Base-by-base conservation (phyloP, 1,140 invertebrate species). In the Drosophila kikkawai region DNA sequence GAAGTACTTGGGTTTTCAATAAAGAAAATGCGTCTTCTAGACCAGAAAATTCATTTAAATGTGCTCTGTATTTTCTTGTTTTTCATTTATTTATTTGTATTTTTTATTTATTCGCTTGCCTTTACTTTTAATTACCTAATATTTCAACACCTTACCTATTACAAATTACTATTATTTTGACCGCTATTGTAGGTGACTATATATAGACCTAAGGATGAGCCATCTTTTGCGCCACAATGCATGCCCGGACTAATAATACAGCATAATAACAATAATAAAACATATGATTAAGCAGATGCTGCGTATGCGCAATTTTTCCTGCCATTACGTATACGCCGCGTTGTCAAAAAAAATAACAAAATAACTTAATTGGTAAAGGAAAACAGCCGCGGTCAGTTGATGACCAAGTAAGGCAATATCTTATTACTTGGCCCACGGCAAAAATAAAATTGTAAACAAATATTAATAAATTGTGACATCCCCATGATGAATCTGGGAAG, bases 301-400 rank as follows among this genome's bases (percentile, higher is more conserved):
- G 78, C 85, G 84, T 87, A 87, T 87, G 84, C 84, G 84, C 69
- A 79, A 83, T 79, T 65, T 86, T 76, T 17, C 6, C 12, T 64
- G 41, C 12, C 29, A 59, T 79, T 68, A 67, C 78, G 76, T 75
- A 79, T 69, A 66, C 70, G 70, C 48, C 44, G 55, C 51, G 36
- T 39, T 45, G 39, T 9, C 36, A 1, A 4, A 37, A 32, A 13
- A 29, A 68, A 67, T n/a, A 22, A 22, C 2, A 22, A 45, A 7
- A 29, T 22, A 56, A 22, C 34, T 55, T 22, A 26, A 66, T 67
- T 50, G 13, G 22, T 39, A 29, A 15, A 22, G 9, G 15, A 29
- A 37, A 34, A 15, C n/a, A 47, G 32, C 0, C 44, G 45, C 42
- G 7, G 26, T 6, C 42, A 67, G 26, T 55, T 36, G 19, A 59